Percentiles rank a stretch among this genome's conserved stretches.
Conservation (phyloP, 2,113 vertebrate species). For the Oncorhynchus tshawytscha region DNA sequence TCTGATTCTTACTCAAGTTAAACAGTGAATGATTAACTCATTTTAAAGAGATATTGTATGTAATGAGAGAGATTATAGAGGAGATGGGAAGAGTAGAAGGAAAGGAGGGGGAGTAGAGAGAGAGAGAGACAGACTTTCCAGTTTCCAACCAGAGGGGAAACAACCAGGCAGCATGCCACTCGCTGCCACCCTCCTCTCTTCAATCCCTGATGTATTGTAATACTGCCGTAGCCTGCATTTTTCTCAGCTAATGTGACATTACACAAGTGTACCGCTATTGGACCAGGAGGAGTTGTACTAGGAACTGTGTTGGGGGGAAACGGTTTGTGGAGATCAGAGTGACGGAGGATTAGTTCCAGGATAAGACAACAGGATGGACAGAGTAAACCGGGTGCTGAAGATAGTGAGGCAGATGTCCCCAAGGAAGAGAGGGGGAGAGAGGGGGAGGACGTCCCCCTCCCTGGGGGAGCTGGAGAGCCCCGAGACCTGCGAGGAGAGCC, state of each 20-base stretch:
- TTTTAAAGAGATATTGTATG: constrained; percentile 21
- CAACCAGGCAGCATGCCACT: constrained; percentile 7
- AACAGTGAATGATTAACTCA: constrained; percentile 28
- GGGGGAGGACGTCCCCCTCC: constrained; percentile 62
- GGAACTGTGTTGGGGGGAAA: no score
- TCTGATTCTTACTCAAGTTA: neutral
- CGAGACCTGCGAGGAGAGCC: constrained; percentile 67
- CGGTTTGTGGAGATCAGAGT: no score
- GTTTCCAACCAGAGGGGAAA: neutral
- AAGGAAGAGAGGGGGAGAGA: constrained; percentile 54
- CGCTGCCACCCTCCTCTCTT: neutral
- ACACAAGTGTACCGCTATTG: no score
- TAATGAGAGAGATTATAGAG: constrained; percentile 30
- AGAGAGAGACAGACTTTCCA: neutral
- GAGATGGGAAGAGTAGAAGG: neutral
- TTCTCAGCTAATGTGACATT: no score
- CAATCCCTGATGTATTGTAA: no score
- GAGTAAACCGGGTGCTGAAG: constrained; percentile 71
- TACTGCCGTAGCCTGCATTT: no score
- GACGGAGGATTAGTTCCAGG: no score
- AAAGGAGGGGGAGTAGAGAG: neutral
- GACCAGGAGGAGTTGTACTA: no score
- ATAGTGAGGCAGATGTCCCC: constrained; percentile 73
- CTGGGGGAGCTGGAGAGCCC: constrained; percentile 68
- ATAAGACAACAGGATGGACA: constrained; percentile 60